These are phyloP conservation scores for Diarsia brunnea DNA, from an alignment of 2,888 invertebrate genomes.

Conservation along the genomic window DNA sequence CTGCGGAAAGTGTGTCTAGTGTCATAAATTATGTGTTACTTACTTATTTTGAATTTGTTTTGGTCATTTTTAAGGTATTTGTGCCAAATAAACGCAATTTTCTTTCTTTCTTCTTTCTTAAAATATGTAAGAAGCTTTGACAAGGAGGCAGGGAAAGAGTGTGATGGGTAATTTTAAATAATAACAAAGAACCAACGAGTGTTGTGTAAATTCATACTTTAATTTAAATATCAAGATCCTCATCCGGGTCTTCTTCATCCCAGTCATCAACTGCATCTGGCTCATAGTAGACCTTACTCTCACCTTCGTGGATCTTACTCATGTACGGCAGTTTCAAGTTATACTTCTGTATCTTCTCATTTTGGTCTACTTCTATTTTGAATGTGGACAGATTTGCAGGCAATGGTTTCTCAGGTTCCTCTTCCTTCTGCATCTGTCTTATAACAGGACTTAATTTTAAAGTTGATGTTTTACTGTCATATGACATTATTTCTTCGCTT, in stretches of 20 bases:
- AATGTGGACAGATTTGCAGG: slow-evolving; percentile 90
- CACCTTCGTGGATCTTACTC: slow-evolving; percentile 88
- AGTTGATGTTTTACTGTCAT: slow-evolving; percentile 77
- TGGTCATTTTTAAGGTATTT: too few relatives aligned
- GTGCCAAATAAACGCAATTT: too few relatives aligned
- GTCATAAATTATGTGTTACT: too few relatives aligned
- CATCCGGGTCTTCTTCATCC: slow-evolving; percentile 97
- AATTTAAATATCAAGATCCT: slow-evolving; percentile 93
- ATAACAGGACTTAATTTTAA: slow-evolving; percentile 76
- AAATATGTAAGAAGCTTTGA: not conserved
- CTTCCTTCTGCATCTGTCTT: slow-evolving; percentile 75
- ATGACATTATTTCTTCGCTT: slow-evolving; percentile 82
- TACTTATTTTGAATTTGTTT: too few relatives aligned
- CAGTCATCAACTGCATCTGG: slow-evolving; percentile 95
- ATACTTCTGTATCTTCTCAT: slow-evolving; percentile 91
- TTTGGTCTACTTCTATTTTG: slow-evolving; percentile 92
- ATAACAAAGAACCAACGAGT: not conserved
- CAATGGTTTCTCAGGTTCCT: slow-evolving; percentile 81
- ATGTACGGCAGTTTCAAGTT: slow-evolving; percentile 92
- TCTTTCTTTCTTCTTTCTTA: too few relatives aligned
- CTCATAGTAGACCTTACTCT: slow-evolving; percentile 93
- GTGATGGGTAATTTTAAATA: not conserved
- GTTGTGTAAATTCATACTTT: slow-evolving; percentile 41
- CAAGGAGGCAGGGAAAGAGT: not conserved
- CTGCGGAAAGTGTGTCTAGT: too few relatives aligned